Base-by-base conservation (phyloP, 2,888 invertebrate genomes). In the Cyaniris semiargus region DNA sequence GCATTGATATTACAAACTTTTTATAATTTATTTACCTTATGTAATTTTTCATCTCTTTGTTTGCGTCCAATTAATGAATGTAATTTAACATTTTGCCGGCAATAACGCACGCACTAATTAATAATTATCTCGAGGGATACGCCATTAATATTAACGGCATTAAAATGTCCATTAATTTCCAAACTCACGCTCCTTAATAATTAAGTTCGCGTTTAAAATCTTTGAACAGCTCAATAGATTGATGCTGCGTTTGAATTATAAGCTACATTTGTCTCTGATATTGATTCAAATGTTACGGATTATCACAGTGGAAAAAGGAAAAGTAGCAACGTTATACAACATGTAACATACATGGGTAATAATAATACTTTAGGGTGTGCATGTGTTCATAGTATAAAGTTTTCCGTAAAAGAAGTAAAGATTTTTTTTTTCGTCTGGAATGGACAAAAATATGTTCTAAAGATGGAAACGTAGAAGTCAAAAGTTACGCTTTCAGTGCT, bases 141-240 rank as follows among this genome's bases (percentile, higher is more conserved):
- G 60, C 60, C 60, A 60, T 60, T 21, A 60, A 60, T 60, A 60
- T 60, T 23, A 23, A 60, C 60, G 60, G 13, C 60, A 60, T 60
- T 60, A 60, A 60, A 60, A 60, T 60, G 60, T 23, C 60, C 60
- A 60, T 60, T 60, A 60, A 60, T 60, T 60, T 60, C 21, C 60
- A 23, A 60, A 60, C 23, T 60, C 23, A 10, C 23, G 60, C 10
- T 8, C 60, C 60, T 60, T 60, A 23, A 23, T 60, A 13, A 60
- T 60, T 60, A 60, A 60, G 23, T 60, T 60, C 23, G 10, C 21
- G 21, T 23, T 23, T 60, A 60, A 60, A 60, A 60, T 23, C 23
- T 60, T 60, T 8, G 23, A 60, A 23, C 23, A 23, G 60, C 23
- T 60, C 7, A 23, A 23, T 60, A 60, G 60, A 60, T 60, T 60